These are phyloP conservation scores for Sminthurinus aureus DNA, from an alignment of 2,888 invertebrate species.

Conservation along the genomic window DNA sequence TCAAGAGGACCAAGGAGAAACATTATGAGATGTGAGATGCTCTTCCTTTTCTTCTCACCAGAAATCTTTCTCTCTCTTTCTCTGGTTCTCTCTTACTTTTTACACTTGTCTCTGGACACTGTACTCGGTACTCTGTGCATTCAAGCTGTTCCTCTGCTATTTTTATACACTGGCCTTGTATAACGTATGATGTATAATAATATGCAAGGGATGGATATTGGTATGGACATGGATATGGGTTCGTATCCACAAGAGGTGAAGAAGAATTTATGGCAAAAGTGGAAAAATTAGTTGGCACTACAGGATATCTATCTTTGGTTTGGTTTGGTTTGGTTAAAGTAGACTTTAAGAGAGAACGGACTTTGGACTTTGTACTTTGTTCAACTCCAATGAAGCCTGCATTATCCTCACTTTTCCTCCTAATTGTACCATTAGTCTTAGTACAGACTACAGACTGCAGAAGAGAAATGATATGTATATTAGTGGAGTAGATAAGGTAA, in stretches of 20 bases:
- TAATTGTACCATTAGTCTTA: not conserved
- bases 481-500: not conserved
- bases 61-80: not conserved
- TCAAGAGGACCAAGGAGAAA: constrained; percentile 6
- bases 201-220: not conserved
- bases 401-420: not conserved
- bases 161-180: not conserved
- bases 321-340: constrained; percentile 17
- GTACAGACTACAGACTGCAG: not conserved
- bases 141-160: not conserved
- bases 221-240: not conserved
- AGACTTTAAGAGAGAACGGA: constrained; percentile 14
- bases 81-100: not conserved
- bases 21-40: not conserved
- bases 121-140: not conserved
- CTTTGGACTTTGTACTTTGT: constrained; percentile 16
- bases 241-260: not conserved
- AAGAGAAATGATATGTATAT: not conserved
- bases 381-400: not conserved
- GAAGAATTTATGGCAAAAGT: constrained; percentile 50
- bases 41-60: not conserved
- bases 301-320: constrained; percentile 34
- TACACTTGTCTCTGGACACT: not conserved
- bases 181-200: not conserved
- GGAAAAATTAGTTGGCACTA: constrained; percentile 50